These are phyloP conservation scores for Podarcis lilfordi DNA, from an alignment of 2,797 vertebrate species.

Conservation along the genomic window DNA sequence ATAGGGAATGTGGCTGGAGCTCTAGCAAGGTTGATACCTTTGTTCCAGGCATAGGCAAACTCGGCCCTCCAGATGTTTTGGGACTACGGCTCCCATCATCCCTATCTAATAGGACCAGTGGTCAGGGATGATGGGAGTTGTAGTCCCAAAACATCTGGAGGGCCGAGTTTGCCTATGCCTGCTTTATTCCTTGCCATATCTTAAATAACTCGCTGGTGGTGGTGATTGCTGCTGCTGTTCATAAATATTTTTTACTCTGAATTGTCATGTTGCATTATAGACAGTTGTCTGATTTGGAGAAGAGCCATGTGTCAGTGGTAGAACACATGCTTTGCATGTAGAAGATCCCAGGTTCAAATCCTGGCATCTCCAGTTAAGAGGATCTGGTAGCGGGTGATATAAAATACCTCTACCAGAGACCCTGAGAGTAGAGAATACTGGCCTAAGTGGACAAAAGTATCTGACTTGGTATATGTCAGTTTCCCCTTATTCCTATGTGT, in stretches of 20 bases:
- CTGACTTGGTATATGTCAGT: too few relatives aligned
- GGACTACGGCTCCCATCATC: too few relatives aligned
- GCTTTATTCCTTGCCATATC: background rate
- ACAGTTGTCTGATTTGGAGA: background rate
- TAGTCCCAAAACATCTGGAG: too few relatives aligned
- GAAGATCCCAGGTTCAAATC: background rate
- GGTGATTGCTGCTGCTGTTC: too few relatives aligned
- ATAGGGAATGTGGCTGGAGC: background rate
- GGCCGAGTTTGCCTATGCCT: too few relatives aligned
- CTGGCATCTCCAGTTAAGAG: background rate
- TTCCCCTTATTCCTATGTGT: background rate
- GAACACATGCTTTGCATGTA: background rate
- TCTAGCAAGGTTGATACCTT: background rate
- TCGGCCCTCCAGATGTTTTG: too few relatives aligned
- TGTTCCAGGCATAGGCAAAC: too few relatives aligned
- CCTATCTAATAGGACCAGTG: too few relatives aligned
- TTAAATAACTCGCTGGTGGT: background rate
- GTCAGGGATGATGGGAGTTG: too few relatives aligned
- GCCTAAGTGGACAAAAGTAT: background rate
- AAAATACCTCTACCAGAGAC: background rate
- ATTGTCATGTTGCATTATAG: background rate
- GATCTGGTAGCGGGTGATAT: background rate
- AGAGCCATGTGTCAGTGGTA: too few relatives aligned
- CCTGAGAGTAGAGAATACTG: background rate
- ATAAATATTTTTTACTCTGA: background rate